Percentiles rank a stretch among this genome's conserved stretches.
Conservation (phyloP, 2,888 invertebrate species). For the Hemicrepidius hirtus region DNA sequence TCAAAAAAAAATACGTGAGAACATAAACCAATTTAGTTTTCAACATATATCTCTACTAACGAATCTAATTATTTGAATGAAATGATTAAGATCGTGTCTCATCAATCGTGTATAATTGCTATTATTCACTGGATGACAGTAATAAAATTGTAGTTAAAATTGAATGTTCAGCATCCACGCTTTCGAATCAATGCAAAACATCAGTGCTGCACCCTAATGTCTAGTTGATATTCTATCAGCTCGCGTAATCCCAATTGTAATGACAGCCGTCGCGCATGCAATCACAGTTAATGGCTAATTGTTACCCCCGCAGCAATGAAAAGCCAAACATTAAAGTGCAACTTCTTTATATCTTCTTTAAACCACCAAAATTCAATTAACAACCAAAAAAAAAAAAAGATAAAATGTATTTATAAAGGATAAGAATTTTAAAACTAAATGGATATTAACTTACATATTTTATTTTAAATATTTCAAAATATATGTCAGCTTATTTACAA, state of each 20-base stretch:
- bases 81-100: constrained; percentile 9
- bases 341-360: not conserved
- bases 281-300: constrained; percentile 60
- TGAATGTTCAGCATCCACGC: constrained; percentile 37
- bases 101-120: constrained; percentile 14
- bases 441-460: too few species aligned
- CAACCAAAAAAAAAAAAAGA: too few species aligned
- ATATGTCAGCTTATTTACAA: too few species aligned
- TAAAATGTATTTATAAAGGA: too few species aligned
- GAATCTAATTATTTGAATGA: not conserved
- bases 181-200: constrained; percentile 32
- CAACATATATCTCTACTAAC: too few species aligned
- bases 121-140: constrained; percentile 25
- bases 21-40: too few species aligned
- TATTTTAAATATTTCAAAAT: too few species aligned
- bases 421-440: too few species aligned
- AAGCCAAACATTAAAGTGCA: constrained; percentile 15
- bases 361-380: too few species aligned
- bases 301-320: constrained; percentile 38
- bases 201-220: constrained; percentile 46
- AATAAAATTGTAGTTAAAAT: constrained; percentile 40
- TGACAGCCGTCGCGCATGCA: constrained; percentile 55
- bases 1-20: too few species aligned
- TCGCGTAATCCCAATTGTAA: constrained; percentile 54
- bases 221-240: constrained; percentile 60